These are phyloP conservation scores for Zelleria hepariella DNA, from an alignment of 2,888 invertebrate species.

Conservation along the genomic window DNA sequence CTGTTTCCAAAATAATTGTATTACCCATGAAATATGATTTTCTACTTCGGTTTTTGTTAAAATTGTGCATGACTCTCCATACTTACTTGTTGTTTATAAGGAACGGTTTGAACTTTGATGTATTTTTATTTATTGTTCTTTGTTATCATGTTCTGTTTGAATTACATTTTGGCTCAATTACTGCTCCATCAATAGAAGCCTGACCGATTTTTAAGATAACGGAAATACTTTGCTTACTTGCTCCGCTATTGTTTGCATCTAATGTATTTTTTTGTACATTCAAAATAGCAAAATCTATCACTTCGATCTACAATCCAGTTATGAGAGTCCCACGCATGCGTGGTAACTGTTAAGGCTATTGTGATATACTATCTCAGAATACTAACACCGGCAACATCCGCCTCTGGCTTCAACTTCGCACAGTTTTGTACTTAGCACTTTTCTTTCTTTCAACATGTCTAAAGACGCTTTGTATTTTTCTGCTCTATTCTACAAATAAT, in stretches of 20 bases:
- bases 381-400: slow-evolving; percentile 18
- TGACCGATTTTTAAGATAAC: slow-evolving; percentile 29
- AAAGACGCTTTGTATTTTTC: slow-evolving; percentile 52
- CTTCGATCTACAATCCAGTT: neutral
- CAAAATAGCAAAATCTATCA: slow-evolving; percentile 22
- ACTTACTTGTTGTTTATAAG: neutral
- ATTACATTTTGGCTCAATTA: slow-evolving; percentile 66
- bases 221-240: slow-evolving; percentile 42
- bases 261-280: slow-evolving; percentile 30
- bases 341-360: too few species aligned
- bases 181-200: slow-evolving; percentile 52
- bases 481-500: slow-evolving; percentile 26
- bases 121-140: neutral
- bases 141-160: slow-evolving; percentile 42
- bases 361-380: neutral
- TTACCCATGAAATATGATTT: slow-evolving; percentile 8
- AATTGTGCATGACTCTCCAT: slow-evolving; percentile 6
- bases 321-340: slow-evolving; percentile 45
- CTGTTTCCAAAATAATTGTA: slow-evolving; percentile 4
- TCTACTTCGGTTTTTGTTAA: slow-evolving; percentile 13
- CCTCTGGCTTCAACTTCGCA: slow-evolving; percentile 62
- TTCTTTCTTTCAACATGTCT: slow-evolving; percentile 18
- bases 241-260: slow-evolving; percentile 46
- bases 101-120: neutral
- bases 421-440: slow-evolving; percentile 44